phyloP scores from a whole-genome alignment of 2,113 vertebrate species.

The Sorex araneus region DNA sequence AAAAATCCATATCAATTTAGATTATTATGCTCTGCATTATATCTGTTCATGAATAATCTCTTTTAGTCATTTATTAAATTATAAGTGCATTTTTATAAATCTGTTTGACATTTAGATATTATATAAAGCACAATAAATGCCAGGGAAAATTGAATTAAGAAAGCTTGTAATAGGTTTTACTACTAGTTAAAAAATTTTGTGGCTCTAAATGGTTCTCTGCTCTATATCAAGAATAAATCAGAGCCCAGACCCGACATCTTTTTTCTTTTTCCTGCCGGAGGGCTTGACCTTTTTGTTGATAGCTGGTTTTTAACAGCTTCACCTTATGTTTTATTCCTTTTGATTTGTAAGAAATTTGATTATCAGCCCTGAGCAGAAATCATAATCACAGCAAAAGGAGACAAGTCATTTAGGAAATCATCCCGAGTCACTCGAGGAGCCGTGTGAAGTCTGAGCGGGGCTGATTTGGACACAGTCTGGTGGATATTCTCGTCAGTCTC shows the following conservation, averaged over 20 bases:
- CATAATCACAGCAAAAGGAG: constrained; percentile 64
- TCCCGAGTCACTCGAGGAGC: not conserved
- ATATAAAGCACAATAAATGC: constrained; percentile 90
- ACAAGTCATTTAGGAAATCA: constrained; percentile 1
- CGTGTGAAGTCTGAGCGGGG: not conserved
- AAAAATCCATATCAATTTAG: constrained; percentile 81
- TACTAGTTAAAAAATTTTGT: constrained; percentile 79
- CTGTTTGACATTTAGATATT: constrained; percentile 88
- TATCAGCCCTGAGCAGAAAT: constrained; percentile 78
- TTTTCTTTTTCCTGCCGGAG: constrained; percentile 59
- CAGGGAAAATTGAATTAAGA: constrained; percentile 89
- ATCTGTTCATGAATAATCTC: constrained; percentile 82
- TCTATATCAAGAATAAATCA: constrained; percentile 85
- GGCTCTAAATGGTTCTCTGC: constrained; percentile 82
- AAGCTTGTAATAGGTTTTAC: constrained; percentile 87
- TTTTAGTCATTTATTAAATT: constrained; percentile 87
- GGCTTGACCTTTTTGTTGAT: constrained; percentile 87
- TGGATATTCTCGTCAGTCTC: not conserved
- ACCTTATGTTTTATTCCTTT: constrained; percentile 80
- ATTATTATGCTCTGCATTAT: constrained; percentile 68
- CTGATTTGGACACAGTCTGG: not conserved
- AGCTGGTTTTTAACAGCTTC: constrained; percentile 84
- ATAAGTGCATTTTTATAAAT: constrained; percentile 88
- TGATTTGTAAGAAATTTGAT: constrained; percentile 83
- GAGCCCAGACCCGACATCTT: constrained; percentile 66